Percentiles rank a stretch among this genome's conserved stretches.
Evolutionary conservation across 2,888 invertebrate species (phyloP).

Genomic region (Caenorhabditis virilis): DNA sequence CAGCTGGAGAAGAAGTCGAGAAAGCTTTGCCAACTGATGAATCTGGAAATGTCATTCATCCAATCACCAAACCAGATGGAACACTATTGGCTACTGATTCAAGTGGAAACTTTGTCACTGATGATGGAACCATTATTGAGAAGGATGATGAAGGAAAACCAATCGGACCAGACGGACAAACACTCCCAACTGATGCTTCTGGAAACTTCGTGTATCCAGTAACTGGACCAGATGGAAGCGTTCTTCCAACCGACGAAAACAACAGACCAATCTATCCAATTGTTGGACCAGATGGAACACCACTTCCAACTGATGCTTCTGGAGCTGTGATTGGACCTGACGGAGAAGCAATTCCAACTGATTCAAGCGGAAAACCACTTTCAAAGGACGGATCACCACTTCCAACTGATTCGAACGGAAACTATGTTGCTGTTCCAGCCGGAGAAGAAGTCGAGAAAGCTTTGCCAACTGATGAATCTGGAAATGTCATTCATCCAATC

Average conservation of each 20-base stretch:
- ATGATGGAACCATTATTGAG: slow-evolving; percentile 25
- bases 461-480: slow-evolving; percentile 16
- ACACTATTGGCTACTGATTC: slow-evolving; percentile 21
- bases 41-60: slow-evolving; percentile 35
- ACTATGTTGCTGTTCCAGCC: slow-evolving; percentile 34
- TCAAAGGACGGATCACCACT: slow-evolving; percentile 30
- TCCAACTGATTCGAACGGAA: slow-evolving; percentile 51
- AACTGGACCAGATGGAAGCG: slow-evolving; percentile 25
- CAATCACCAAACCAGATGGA: slow-evolving; percentile 29
- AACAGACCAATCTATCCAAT: slow-evolving; percentile 12
- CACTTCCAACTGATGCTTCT: slow-evolving; percentile 30
- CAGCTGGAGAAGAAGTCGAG: not conserved
- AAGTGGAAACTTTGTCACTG: slow-evolving; percentile 18
- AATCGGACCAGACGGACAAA: slow-evolving; percentile 44
- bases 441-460: slow-evolving; percentile 10
- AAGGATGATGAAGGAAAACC: slow-evolving; percentile 41
- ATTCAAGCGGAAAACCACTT: slow-evolving; percentile 27
- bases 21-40: slow-evolving; percentile 43
- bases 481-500: slow-evolving; percentile 35
- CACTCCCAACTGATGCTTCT: slow-evolving; percentile 39
- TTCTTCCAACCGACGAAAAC: slow-evolving; percentile 19
- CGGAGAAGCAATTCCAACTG: slow-evolving; percentile 38
- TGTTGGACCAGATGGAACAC: slow-evolving; percentile 20
- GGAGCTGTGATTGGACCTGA: slow-evolving; percentile 21
- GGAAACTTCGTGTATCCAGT: slow-evolving; percentile 45